These are phyloP conservation scores for Catagonus wagneri DNA, from an alignment of 2,113 vertebrate genomes.

Conservation along the genomic window DNA sequence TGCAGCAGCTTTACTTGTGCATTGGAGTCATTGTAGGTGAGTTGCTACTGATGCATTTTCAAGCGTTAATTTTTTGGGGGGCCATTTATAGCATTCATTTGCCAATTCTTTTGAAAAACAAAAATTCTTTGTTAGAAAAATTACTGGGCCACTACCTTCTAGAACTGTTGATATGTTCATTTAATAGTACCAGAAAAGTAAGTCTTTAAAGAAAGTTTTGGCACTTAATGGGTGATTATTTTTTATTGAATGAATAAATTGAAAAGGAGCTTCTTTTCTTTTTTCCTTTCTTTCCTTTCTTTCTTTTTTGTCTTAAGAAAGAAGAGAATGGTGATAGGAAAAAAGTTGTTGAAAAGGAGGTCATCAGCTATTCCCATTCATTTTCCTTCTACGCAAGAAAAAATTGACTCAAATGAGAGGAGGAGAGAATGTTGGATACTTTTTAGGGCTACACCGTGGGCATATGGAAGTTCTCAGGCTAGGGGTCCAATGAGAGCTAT, in stretches of 20 bases:
- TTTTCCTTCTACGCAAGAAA: background rate
- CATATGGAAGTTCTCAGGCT: too few relatives aligned
- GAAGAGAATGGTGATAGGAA: background rate
- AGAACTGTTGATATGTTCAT: conserved; percentile 6
- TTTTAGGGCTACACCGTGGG: too few relatives aligned
- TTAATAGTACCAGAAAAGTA: background rate
- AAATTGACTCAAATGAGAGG: background rate
- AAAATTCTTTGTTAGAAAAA: conserved; percentile 35
- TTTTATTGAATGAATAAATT: background rate
- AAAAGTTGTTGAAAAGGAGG: background rate
- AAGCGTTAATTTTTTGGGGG: background rate
- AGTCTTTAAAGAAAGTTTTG: conserved; percentile 4
- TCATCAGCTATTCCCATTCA: background rate
- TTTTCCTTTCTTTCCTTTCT: background rate
- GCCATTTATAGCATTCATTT: background rate
- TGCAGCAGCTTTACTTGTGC: conserved; percentile 95
- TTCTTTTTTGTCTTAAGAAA: background rate
- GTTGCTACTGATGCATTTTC: background rate
- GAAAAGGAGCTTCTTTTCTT: background rate
- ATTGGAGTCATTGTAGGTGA: conserved; percentile 90
- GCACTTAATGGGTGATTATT: background rate
- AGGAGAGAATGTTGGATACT: background rate
- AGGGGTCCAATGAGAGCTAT: too few relatives aligned
- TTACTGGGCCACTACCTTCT: background rate
- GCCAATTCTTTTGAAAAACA: conserved; percentile 4